phyloP scores from a whole-genome alignment of 2,113 vertebrate species.

The Antidorcas marsupialis region DNA sequence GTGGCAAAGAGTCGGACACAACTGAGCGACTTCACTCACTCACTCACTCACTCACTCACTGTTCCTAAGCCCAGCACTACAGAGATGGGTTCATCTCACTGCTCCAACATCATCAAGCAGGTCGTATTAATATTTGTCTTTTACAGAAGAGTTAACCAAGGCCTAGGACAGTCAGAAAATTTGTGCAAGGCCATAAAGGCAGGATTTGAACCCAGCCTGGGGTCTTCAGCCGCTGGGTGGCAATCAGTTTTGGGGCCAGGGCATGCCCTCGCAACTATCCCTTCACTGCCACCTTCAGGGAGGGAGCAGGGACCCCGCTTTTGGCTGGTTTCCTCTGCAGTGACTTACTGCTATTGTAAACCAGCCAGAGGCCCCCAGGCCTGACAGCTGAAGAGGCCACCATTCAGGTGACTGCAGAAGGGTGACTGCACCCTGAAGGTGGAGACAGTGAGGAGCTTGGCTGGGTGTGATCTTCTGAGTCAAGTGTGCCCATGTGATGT shows the following conservation, averaged over 20 bases:
- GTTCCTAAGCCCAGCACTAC: background rate
- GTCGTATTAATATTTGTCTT: background rate
- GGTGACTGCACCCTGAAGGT: background rate
- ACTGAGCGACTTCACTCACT: no score
- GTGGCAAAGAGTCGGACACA: accelerated
- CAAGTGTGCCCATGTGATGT: no score
- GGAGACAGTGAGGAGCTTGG: background rate
- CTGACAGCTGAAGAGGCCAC: background rate
- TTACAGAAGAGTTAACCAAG: background rate
- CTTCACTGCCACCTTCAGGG: background rate
- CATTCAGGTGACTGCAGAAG: no score
- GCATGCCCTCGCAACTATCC: background rate
- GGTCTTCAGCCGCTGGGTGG: background rate
- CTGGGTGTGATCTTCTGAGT: background rate
- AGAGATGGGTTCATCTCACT: background rate
- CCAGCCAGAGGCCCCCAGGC: background rate
- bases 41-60: background rate
- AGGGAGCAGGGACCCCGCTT: background rate
- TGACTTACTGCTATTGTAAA: no score
- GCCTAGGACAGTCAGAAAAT: background rate
- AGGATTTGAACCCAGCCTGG: background rate
- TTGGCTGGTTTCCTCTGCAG: background rate
- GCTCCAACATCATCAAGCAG: background rate
- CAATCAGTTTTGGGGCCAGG: background rate
- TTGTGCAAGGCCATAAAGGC: background rate